Conservation (phyloP, 1,140 invertebrate species). For the Drosophila simulans region DNA sequence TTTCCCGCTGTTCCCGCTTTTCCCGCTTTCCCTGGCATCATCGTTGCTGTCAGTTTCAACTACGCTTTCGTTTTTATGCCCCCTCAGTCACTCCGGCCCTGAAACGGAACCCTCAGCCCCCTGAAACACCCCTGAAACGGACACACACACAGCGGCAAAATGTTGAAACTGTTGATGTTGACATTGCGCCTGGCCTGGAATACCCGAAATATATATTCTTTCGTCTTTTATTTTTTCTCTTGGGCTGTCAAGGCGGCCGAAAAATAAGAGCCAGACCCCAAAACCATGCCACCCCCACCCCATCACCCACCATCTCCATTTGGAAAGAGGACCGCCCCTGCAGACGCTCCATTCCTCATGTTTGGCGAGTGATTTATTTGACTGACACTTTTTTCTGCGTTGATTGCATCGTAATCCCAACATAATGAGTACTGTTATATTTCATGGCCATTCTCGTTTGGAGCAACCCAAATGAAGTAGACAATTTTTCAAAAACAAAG, state of each 20-base stretch:
- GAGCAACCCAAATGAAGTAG: slow-evolving; percentile 76
- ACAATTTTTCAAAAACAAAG: slow-evolving; percentile 82
- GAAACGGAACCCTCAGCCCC: neutral
- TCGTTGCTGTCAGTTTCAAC: slow-evolving; percentile 73
- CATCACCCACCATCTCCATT: neutral
- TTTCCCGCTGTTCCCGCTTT: slow-evolving; percentile 14
- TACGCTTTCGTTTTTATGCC: slow-evolving; percentile 60
- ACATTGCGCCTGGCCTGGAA: slow-evolving; percentile 61
- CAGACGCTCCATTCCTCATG: slow-evolving; percentile 60
- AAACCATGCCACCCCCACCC: neutral
- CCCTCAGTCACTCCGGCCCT: slow-evolving; percentile 20
- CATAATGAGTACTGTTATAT: slow-evolving; percentile 84
- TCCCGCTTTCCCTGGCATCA: slow-evolving; percentile 35
- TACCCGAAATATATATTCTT: slow-evolving; percentile 63
- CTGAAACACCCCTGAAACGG: neutral
- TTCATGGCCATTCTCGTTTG: slow-evolving; percentile 79
- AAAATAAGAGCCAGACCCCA: slow-evolving; percentile 34
- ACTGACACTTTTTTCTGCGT: slow-evolving; percentile 83
- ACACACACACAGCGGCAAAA: neutral
- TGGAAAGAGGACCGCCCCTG: slow-evolving; percentile 1
- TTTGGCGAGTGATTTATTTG: slow-evolving; percentile 83
- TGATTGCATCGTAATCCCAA: slow-evolving; percentile 84
- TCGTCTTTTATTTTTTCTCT: slow-evolving; percentile 25
- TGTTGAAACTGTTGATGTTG: slow-evolving; percentile 60
- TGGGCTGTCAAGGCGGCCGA: slow-evolving; percentile 42